phyloP scores from a whole-genome alignment of 2,113 vertebrate genomes.

The Mirounga angustirostris region DNA sequence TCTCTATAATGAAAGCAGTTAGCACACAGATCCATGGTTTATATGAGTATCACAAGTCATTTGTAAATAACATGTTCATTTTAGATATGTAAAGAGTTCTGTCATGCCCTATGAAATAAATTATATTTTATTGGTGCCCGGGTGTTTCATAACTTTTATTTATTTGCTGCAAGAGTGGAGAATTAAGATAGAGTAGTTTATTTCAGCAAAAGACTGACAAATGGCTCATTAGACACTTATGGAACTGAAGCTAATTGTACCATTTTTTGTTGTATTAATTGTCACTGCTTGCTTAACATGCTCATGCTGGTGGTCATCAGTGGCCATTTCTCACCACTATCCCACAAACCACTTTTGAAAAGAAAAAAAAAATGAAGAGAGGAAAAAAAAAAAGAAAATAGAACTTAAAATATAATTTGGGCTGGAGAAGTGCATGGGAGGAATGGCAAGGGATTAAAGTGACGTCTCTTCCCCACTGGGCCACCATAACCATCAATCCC shows the following conservation, averaged over 20 bases:
- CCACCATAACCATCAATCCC: constrained; percentile 84
- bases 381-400: not conserved
- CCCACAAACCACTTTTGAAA: constrained; percentile 51
- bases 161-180: constrained; percentile 90
- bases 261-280: constrained; percentile 86
- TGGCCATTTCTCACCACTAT: constrained; percentile 59
- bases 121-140: constrained; percentile 89
- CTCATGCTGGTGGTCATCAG: constrained; percentile 84
- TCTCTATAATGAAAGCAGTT: constrained; percentile 87
- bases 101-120: constrained; percentile 88
- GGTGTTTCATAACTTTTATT: constrained; percentile 90
- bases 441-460: constrained; percentile 84
- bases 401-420: constrained; percentile 80
- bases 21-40: constrained; percentile 84
- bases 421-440: constrained; percentile 80
- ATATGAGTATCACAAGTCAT: constrained; percentile 87
- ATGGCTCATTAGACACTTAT: constrained; percentile 90
- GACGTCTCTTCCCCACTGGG: constrained; percentile 80
- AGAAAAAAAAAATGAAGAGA: not conserved
- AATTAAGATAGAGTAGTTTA: constrained; percentile 90
- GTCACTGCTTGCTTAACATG: constrained; percentile 84
- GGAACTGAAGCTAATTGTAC: constrained; percentile 88
- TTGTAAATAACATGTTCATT: constrained; percentile 89
- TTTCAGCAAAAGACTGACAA: constrained; percentile 90
- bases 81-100: constrained; percentile 87